These are phyloP conservation scores for Orbicella faveolata DNA, from an alignment of 64 coral and sea anemone genomes.

Conservation along the genomic window DNA sequence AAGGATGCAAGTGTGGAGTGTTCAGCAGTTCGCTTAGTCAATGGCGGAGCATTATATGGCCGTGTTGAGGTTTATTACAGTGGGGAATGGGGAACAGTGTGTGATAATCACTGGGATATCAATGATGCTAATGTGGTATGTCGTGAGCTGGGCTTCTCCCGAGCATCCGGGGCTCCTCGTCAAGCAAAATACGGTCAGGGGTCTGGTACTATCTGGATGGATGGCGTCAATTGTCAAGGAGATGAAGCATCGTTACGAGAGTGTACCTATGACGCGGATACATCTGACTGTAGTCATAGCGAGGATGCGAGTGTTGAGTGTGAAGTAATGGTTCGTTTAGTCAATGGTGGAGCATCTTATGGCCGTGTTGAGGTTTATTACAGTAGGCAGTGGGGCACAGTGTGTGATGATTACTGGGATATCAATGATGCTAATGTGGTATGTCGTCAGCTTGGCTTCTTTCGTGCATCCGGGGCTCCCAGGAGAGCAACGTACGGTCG, in stretches of 20 bases:
- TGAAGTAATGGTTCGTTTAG: background rate
- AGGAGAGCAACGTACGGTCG: background rate
- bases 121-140: conserved; percentile 27
- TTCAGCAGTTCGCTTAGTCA: too few relatives aligned
- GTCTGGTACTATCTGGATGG: conserved; percentile 1
- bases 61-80: conserved; percentile 29
- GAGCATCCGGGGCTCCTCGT: background rate
- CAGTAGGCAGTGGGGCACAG: conserved; percentile 8
- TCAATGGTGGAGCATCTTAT: background rate
- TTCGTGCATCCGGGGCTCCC: background rate
- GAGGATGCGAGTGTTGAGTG: background rate
- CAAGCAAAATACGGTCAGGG: conserved; percentile 6
- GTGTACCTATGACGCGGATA: background rate
- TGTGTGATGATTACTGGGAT: conserved; percentile 20
- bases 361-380: conserved; percentile 37
- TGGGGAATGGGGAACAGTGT: background rate
- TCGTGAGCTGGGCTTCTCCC: conserved; percentile 22
- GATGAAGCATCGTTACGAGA: background rate
- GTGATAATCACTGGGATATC: conserved; percentile 3
- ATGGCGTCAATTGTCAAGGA: conserved; percentile 16
- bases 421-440: conserved; percentile 31
- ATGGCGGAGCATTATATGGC: background rate
- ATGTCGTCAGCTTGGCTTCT: conserved; percentile 47
- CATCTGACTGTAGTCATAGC: background rate
- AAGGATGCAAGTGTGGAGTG: too few relatives aligned